These are phyloP conservation scores for Ametastegia equiseti DNA, from an alignment of 2,888 invertebrate species.

Conservation along the genomic window DNA sequence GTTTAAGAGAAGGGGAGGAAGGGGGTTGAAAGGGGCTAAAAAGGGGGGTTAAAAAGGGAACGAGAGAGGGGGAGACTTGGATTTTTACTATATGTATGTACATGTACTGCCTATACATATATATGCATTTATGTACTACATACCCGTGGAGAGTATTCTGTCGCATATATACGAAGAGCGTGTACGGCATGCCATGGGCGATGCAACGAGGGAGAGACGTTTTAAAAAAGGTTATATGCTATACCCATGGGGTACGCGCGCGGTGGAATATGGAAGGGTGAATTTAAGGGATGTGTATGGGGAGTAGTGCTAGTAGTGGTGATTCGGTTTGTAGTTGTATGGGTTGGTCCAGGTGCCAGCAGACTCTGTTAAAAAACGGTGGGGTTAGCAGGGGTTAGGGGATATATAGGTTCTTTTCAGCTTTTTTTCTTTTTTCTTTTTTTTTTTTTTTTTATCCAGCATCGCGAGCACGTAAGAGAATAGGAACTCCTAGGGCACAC, in stretches of 20 bases:
- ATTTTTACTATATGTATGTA: slow-evolving; percentile 22
- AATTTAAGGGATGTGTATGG: slow-evolving; percentile 22
- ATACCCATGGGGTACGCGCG: neutral
- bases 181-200: neutral
- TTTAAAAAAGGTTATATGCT: slow-evolving; percentile 30
- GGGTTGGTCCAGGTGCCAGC: slow-evolving; percentile 37
- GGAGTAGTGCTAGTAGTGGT: neutral
- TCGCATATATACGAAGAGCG: neutral
- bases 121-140: neutral
- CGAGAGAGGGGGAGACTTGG: slow-evolving; percentile 21
- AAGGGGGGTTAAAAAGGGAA: slow-evolving; percentile 54
- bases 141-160: too few species aligned
- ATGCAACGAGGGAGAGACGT: slow-evolving; percentile 26
- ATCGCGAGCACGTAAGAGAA: slow-evolving; percentile 33
- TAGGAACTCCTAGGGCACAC: slow-evolving; percentile 34
- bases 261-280: slow-evolving; percentile 31
- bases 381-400: slow-evolving; percentile 46
- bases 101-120: neutral
- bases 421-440: slow-evolving; percentile 49
- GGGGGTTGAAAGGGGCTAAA: slow-evolving; percentile 58
- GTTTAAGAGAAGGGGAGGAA: slow-evolving; percentile 34
- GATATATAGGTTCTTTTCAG: slow-evolving; percentile 24
- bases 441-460: slow-evolving; percentile 9
- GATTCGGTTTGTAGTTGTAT: slow-evolving; percentile 17
- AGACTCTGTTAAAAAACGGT: slow-evolving; percentile 45